Evolutionary conservation across 2,113 vertebrate genomes (phyloP).

Genomic region (Reinhardtius hippoglossoides): DNA sequence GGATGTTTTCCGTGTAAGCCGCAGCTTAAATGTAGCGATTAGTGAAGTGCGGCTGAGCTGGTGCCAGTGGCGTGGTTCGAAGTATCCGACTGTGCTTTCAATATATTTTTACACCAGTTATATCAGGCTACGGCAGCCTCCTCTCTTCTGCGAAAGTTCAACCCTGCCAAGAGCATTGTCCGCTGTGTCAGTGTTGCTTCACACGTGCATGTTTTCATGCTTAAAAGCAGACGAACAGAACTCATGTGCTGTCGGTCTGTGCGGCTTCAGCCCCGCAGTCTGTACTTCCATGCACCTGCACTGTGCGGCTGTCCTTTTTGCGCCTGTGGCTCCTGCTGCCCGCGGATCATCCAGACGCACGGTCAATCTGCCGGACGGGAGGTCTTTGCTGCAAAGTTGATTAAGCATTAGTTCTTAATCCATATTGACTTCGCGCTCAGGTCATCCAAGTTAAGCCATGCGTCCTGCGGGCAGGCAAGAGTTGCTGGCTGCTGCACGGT

Average conservation of each 20-base stretch:
- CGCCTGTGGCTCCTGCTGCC: slow-evolving; percentile 11
- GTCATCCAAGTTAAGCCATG: slow-evolving; percentile 66
- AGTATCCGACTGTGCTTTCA: slow-evolving; percentile 12
- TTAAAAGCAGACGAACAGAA: neutral
- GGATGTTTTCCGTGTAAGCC: slow-evolving; percentile 37
- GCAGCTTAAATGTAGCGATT: slow-evolving; percentile 62
- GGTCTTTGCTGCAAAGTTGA: slow-evolving; percentile 66
- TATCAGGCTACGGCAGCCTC: slow-evolving; percentile 5
- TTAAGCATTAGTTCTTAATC: slow-evolving; percentile 73
- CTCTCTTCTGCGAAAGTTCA: slow-evolving; percentile 42
- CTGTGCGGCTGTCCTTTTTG: slow-evolving; percentile 5
- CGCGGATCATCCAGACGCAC: slow-evolving; percentile 38
- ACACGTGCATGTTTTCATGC: neutral
- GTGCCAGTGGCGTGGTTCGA: slow-evolving; percentile 33
- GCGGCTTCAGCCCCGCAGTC: neutral
- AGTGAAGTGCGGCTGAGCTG: slow-evolving; percentile 59
- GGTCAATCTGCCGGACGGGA: slow-evolving; percentile 27
- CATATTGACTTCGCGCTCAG: slow-evolving; percentile 56
- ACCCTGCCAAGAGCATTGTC: neutral
- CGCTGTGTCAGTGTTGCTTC: slow-evolving; percentile 2
- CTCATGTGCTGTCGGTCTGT: too few relatives aligned
- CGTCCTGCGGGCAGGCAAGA: slow-evolving; percentile 32
- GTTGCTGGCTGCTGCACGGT: neutral
- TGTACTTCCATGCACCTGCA: slow-evolving; percentile 24
- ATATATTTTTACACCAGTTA: slow-evolving; percentile 33